Evolutionary conservation across 53 echinoderm and acorn worm genomes (phyloP), one percentile per base, ranked within the genome.

Genomic region (Hippasteria phrygiana): DNA sequence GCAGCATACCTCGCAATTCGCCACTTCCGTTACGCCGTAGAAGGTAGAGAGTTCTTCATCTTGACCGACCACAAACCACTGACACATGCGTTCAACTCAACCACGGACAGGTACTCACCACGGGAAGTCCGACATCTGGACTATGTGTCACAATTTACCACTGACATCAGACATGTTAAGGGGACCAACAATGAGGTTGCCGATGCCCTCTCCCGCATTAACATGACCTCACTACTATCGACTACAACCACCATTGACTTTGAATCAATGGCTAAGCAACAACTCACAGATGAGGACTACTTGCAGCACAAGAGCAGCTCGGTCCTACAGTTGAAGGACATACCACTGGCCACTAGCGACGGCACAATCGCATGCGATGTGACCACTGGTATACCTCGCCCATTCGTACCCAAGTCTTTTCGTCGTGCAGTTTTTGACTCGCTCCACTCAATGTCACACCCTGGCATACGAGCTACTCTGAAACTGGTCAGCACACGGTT

Each of bases 131-230:
- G n/a, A n/a, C n/a, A n/a, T n/a, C n/a, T n/a, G n/a, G n/a, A n/a
- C 93, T 1, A 77, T 89, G n/a, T n/a, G n/a, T n/a, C n/a, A n/a
- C n/a, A n/a, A 28, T 92, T 88, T 42, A 89, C 89, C 69, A 89
- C 85, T 0, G 93, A 92, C 54, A 59, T 92, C 4, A 39, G 89
- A 24, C 80, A 92, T 55, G 34, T 77, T 29, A 77, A 55, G 16
- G 77, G 36, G 1, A 55, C 34, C 6, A 37, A 51, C 12, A 77
- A 77, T 53, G 35, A 34, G 12, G 77, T 77, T 1, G 77, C 77
- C 17, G 77, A 77, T 55, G 77, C 77, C 27, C n/a, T 77, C 1
- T 77, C 77, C 1, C 55, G 55, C 14, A 34, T 32, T 10, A 10
- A 90, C 16, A 40, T 90, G 43, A 77, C 53, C 39, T 16, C 53